phyloP scores from a whole-genome alignment of 2,888 invertebrate genomes.

The Caprella mutica region DNA sequence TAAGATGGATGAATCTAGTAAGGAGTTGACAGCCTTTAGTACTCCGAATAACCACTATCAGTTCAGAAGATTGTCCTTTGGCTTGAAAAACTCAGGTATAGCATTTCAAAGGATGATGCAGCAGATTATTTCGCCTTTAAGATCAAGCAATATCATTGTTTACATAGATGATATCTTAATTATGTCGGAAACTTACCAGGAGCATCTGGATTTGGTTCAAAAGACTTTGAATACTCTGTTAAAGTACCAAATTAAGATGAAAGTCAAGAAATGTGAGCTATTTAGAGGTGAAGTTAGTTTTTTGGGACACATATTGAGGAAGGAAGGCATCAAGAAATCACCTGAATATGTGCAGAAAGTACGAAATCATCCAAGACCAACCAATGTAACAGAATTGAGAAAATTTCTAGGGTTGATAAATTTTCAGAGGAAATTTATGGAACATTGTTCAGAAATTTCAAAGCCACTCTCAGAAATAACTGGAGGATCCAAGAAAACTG shows the following conservation, averaged over 20 bases:
- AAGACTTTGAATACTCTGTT: background rate
- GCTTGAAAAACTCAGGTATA: background rate
- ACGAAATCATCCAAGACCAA: background rate
- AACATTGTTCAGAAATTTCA: background rate
- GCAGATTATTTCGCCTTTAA: background rate
- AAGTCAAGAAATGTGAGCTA: constrained; percentile 1
- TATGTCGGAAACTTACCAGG: background rate
- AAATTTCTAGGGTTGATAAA: background rate
- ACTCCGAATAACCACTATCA: background rate
- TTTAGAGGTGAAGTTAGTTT: background rate
- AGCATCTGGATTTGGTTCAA: background rate
- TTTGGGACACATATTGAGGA: background rate
- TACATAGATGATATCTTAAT: background rate
- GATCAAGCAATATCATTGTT: background rate
- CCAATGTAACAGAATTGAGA: background rate
- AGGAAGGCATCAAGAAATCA: background rate
- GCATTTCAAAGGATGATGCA: background rate
- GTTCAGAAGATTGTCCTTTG: background rate
- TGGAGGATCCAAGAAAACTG: background rate
- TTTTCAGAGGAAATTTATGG: background rate
- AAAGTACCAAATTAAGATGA: background rate
- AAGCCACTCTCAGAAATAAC: background rate
- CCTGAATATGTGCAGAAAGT: constrained; percentile 2
- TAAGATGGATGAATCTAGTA: background rate
- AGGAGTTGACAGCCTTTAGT: background rate